Evolutionary conservation across 2,888 invertebrate species (phyloP).

Genomic region (Oxytorus armatus): DNA sequence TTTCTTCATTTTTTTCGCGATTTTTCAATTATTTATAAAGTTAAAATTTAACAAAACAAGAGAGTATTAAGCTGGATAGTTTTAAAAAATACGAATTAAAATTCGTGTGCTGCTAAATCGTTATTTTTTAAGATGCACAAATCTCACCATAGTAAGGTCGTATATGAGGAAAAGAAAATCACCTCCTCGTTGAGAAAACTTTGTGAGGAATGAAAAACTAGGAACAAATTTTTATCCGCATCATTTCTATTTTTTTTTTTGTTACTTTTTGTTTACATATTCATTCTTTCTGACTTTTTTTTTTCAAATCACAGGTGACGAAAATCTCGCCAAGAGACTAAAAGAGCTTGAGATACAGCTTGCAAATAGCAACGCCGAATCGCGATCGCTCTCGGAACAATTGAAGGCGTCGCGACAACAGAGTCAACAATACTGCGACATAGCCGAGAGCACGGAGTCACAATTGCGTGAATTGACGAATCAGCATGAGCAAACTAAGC

Average conservation of each 20-base stretch:
- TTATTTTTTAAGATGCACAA: too few relatives aligned
- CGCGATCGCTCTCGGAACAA: conserved; percentile 89
- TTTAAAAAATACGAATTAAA: too few relatives aligned
- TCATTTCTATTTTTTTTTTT: background rate
- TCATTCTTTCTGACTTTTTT: too few relatives aligned
- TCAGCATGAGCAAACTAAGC: conserved; percentile 87
- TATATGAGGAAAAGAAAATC: background rate
- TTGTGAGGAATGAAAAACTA: too few relatives aligned
- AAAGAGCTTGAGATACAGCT: conserved; percentile 90
- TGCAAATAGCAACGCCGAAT: conserved; percentile 87
- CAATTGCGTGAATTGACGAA: conserved; percentile 89
- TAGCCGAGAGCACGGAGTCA: conserved; percentile 93
- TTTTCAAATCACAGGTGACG: conserved; percentile 87
- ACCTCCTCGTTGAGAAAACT: too few relatives aligned
- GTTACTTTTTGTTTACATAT: background rate
- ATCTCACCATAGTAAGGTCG: too few relatives aligned
- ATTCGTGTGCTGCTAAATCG: too few relatives aligned
- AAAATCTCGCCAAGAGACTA: conserved; percentile 87
- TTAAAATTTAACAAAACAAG: too few relatives aligned
- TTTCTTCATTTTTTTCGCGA: too few relatives aligned
- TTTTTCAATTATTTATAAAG: too few relatives aligned
- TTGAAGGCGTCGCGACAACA: conserved; percentile 90
- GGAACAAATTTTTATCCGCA: background rate
- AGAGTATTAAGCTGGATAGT: too few relatives aligned
- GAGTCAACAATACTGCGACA: conserved; percentile 93